A percentile compares a stretch with the other conserved stretches of the same genome.
Conservation (phyloP, 2,888 invertebrate species). For the Xestia rhomboidea region DNA sequence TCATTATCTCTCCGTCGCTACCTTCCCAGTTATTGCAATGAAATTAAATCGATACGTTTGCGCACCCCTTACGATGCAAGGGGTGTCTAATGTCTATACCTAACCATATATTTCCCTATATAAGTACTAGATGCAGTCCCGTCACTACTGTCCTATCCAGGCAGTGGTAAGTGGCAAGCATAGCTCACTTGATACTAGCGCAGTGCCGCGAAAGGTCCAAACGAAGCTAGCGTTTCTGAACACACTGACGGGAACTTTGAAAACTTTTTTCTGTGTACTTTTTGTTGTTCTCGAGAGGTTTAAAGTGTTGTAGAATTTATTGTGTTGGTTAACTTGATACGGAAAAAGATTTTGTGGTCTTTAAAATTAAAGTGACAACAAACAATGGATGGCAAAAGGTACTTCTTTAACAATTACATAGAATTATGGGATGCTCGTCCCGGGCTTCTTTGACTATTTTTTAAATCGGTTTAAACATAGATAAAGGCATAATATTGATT, state of each 20-base stretch:
- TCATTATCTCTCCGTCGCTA: neutral
- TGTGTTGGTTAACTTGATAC: neutral
- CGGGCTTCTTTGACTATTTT: neutral
- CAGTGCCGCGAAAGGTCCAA: conserved; percentile 15
- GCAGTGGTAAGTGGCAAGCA: neutral
- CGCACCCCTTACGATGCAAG: neutral
- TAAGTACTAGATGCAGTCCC: neutral
- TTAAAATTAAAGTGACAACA: neutral
- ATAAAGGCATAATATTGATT: neutral
- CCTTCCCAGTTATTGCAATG: neutral
- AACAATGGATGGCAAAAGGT: neutral
- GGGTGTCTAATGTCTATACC: neutral
- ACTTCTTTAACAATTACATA: neutral
- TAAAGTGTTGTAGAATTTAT: neutral
- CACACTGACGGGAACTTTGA: neutral
- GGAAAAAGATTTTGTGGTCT: neutral
- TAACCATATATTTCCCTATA: neutral
- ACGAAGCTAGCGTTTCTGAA: neutral
- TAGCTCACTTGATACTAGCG: neutral
- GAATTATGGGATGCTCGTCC: neutral
- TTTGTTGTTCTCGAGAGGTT: neutral
- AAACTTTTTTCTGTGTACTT: neutral
- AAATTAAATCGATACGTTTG: conserved; percentile 2
- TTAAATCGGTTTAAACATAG: neutral
- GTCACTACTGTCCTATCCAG: neutral